These are phyloP conservation scores for Dichetophora obliterata DNA, from an alignment of 2,888 invertebrate species.

Conservation along the genomic window DNA sequence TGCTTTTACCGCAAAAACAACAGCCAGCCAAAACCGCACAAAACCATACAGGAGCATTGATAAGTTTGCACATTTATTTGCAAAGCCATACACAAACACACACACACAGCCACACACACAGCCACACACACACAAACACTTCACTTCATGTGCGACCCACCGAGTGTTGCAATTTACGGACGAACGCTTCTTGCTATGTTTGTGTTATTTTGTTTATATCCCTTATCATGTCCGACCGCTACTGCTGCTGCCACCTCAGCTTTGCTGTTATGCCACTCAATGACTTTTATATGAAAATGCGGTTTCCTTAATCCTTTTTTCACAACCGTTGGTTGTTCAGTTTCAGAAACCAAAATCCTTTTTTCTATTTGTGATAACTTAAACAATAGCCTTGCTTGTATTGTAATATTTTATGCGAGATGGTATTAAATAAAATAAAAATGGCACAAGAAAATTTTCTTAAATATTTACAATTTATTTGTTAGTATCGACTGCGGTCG, in stretches of 20 bases:
- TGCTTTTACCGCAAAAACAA: slow-evolving; percentile 16
- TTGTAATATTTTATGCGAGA: no score
- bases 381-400: no score
- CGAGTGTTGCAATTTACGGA: slow-evolving; percentile 36
- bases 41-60: slow-evolving; percentile 4
- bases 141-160: background rate
- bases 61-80: slow-evolving; percentile 10
- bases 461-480: no score
- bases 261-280: background rate
- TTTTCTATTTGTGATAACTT: no score
- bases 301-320: slow-evolving; percentile 34
- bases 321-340: background rate
- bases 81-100: slow-evolving; percentile 10
- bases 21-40: slow-evolving; percentile 29
- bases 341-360: no score
- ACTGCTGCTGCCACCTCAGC: slow-evolving; percentile 5
- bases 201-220: background rate
- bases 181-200: slow-evolving; percentile 24
- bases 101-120: background rate
- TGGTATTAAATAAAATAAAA: no score
- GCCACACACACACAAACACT: background rate
- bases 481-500: no score
- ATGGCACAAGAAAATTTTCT: no score
- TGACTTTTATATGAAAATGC: slow-evolving; percentile 42
- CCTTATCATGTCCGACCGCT: slow-evolving; percentile 2